Evolutionary conservation across 2,113 vertebrate species (phyloP), one percentile per base, ranked within the genome.

Genomic region (Thamnaconus septentrionalis): DNA sequence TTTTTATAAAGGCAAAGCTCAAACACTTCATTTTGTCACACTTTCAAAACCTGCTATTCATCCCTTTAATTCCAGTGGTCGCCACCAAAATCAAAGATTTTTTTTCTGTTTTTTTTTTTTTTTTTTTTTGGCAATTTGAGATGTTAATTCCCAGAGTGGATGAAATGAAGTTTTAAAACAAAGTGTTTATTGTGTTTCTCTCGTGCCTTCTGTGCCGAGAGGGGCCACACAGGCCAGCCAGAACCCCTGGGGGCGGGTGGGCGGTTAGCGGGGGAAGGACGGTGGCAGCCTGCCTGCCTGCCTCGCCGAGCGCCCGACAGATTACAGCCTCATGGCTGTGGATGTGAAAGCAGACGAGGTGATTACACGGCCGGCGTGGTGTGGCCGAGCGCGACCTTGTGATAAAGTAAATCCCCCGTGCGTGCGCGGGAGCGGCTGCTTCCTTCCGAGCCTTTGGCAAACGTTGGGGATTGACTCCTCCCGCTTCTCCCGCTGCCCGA

Each of bases 331-430:
- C 61, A 64, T 69, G 53, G 79, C 76, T 59, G 76, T 74, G 80
- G 75, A 79, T 77, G 76, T 78, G 75, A 67, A 72, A 75, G 76
- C 60, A 75, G 73, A 45, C 48, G 56, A 72, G 65, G 71, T 69
- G 86, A 86, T 87, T 86, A 84, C 72, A 76, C 46, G 67, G 77
- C 61, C 59, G 44, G 58, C 4, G 71, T 43, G 53, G 69, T 43
- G 70, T 59, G 73, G 73, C 69, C 59, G 11, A 64, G 68, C 71
- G 60, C 66, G 63, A 80, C 85, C 77, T 64, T 51, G 67, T 71
- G 75, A 78, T 84, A 70, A 81, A 83, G 77, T 75, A 47, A 74
- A 89, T 83, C 79, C 80, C 49, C 77, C 64, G 18, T 66, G 72
- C 73, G 68, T 74, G 64, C 43, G 56, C 4, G 8, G 49, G 51